A percentile compares a stretch with the other conserved stretches of the same genome.
Evolutionary conservation across 2,888 invertebrate genomes (phyloP).

Genomic region (Drosophila nigritarsus): DNA sequence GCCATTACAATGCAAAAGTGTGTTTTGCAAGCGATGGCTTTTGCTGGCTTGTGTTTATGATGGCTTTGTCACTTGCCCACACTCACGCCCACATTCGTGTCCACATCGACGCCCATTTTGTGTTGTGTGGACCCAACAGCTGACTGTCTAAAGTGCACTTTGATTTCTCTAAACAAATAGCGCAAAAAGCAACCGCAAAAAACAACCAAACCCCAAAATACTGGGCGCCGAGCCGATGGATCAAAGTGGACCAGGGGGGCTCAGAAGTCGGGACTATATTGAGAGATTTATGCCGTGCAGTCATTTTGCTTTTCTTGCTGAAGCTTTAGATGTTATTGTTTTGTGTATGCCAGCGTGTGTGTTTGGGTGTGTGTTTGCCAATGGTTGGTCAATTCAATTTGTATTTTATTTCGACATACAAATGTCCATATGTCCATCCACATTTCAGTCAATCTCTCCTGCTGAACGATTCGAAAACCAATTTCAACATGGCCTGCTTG

Average conservation of each 20-base stretch:
- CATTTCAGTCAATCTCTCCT: background rate
- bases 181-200: constrained; percentile 18
- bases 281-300: constrained; percentile 28
- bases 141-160: constrained; percentile 48
- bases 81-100: background rate
- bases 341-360: background rate
- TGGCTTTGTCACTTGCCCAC: background rate
- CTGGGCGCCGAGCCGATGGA: background rate
- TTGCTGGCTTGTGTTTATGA: constrained; percentile 3
- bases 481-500: background rate
- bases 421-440: constrained; percentile 5
- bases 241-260: background rate
- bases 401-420: constrained; percentile 22
- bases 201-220: constrained; percentile 11
- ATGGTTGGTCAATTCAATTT: constrained; percentile 55
- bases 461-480: background rate
- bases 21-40: constrained; percentile 17
- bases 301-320: constrained; percentile 5
- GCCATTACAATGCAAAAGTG: constrained; percentile 17
- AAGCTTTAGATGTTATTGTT: constrained; percentile 3
- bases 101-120: background rate
- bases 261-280: constrained; percentile 12
- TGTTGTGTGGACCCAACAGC: constrained; percentile 7
- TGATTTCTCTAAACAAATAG: constrained; percentile 50
- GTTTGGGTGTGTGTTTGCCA: constrained; percentile 9